A percentile compares a stretch with the other conserved stretches of the same genome.
These are phyloP conservation scores for Chalcis sispes DNA, from an alignment of 2,888 invertebrate species.

Conservation along the genomic window DNA sequence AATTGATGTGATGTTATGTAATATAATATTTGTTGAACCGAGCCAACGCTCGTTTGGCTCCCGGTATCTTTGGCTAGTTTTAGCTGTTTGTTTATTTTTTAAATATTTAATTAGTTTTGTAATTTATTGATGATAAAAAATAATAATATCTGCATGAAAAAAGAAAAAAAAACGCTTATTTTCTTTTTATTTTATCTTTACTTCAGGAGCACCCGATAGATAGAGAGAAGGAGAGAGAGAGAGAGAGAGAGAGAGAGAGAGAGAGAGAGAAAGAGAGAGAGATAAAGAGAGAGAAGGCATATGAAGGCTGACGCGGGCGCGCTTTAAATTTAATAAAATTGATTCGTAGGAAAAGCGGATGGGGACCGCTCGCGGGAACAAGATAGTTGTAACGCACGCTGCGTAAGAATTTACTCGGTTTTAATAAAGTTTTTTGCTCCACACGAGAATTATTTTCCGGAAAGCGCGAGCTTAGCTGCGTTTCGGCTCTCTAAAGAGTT, in stretches of 20 bases:
- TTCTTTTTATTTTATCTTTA: too few relatives aligned
- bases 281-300: not conserved
- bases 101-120: too few relatives aligned
- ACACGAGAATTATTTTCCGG: constrained; percentile 42
- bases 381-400: constrained; percentile 9
- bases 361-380: not conserved
- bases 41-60: too few relatives aligned
- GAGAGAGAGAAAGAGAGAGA: too few relatives aligned
- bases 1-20: not conserved
- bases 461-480: constrained; percentile 45
- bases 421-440: constrained; percentile 46
- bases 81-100: too few relatives aligned
- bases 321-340: not conserved
- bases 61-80: too few relatives aligned
- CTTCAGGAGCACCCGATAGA: too few relatives aligned
- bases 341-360: not conserved
- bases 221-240: too few relatives aligned
- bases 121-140: too few relatives aligned
- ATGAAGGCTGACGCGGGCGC: too few relatives aligned
- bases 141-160: not conserved
- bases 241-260: too few relatives aligned
- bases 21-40: not conserved
- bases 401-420: constrained; percentile 44
- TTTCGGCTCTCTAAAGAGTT: constrained; percentile 46
- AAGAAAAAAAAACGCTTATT: too few relatives aligned